Evolutionary conservation across 2,113 vertebrate species (phyloP).

Genomic region (Cichladusa arquata): DNA sequence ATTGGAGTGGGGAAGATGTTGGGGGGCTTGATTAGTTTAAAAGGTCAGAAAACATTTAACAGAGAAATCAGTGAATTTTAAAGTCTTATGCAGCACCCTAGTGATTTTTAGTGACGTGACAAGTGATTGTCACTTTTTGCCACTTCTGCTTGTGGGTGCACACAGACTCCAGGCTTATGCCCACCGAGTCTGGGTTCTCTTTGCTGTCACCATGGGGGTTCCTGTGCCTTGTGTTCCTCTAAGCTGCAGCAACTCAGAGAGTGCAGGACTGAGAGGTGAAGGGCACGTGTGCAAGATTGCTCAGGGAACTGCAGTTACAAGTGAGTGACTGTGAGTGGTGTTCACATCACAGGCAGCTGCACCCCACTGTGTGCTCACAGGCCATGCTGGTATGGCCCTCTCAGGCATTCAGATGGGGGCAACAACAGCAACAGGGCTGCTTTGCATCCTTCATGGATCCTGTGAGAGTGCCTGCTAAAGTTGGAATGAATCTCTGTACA

Average conservation of each 20-base stretch:
- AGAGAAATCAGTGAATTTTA: not conserved
- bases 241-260: not conserved
- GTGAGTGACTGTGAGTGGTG: not conserved
- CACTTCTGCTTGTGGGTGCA: not conserved
- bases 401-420: not conserved
- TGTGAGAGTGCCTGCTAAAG: not conserved
- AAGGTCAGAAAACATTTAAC: not conserved
- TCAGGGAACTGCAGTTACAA: not conserved
- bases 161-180: not conserved
- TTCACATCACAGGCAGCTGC: not conserved
- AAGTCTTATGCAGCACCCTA: not conserved
- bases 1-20: not conserved
- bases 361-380: not conserved
- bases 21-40: not conserved
- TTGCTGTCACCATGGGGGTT: fast-evolving
- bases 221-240: fast-evolving
- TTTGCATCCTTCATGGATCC: not conserved
- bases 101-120: not conserved
- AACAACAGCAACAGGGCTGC: not conserved
- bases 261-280: not conserved
- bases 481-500: not conserved
- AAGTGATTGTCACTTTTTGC: not conserved
- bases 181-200: not conserved
- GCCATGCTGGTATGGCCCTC: not conserved
- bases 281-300: fast-evolving